phyloP scores from a whole-genome alignment of 1,140 invertebrate genomes.

The Nebria ingens region DNA sequence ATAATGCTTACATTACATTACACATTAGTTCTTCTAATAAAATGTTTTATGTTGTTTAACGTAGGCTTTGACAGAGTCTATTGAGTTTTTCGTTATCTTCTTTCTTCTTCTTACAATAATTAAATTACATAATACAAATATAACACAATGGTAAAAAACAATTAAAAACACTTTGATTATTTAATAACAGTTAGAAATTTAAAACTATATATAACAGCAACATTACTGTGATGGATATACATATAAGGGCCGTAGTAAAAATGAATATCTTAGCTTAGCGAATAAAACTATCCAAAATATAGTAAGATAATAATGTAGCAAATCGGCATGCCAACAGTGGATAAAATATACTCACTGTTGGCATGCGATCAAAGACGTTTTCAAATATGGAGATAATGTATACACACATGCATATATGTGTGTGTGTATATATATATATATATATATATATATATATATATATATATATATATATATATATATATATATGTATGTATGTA shows the following conservation, averaged over 20 bases:
- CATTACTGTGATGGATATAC: constrained; percentile 6
- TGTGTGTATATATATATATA: no score
- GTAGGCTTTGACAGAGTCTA: no score
- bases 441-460: no score
- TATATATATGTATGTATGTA: no score
- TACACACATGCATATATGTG: no score
- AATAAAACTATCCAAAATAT: neutral
- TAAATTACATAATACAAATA: neutral
- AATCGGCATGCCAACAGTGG: neutral
- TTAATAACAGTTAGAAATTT: constrained; percentile 7
- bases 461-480: no score
- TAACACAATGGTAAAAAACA: constrained; percentile 8
- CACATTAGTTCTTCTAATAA: no score
- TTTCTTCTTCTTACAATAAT: neutral
- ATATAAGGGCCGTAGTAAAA: neutral
- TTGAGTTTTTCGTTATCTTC: no score
- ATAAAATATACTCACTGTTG: neutral
- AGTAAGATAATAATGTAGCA: no score
- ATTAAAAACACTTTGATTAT: neutral
- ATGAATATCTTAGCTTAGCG: neutral
- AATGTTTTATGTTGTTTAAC: neutral
- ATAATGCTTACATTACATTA: no score
- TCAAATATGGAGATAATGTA: no score
- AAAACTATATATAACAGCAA: constrained; percentile 6
- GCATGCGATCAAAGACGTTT: neutral